Conservation (phyloP, 2,888 invertebrate species). For the Spialia ferax region DNA sequence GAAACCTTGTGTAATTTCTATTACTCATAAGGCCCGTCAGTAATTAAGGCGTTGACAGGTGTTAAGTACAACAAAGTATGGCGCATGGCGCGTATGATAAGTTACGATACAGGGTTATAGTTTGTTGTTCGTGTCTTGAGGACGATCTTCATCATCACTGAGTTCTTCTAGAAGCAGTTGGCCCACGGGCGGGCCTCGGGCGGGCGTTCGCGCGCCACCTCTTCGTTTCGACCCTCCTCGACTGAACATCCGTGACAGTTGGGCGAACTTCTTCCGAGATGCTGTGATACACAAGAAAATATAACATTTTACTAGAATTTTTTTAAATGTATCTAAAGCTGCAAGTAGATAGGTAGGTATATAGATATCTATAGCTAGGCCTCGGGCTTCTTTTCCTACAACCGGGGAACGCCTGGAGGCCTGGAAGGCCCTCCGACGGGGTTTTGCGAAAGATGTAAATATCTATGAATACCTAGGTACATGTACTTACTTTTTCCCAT, state of each 20-base stretch:
- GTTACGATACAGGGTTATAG: conserved; percentile 45
- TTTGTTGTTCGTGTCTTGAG: conserved; percentile 58
- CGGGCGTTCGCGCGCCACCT: conserved; percentile 68
- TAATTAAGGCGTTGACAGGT: conserved; percentile 27
- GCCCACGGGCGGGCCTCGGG: conserved; percentile 85
- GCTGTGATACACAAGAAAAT: too few relatives aligned
- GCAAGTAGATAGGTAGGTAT: too few relatives aligned
- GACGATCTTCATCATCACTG: conserved; percentile 87
- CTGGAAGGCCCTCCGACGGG: too few relatives aligned
- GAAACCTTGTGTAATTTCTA: conserved; percentile 64
- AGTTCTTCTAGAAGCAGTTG: conserved; percentile 87
- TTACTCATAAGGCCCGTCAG: conserved; percentile 44
- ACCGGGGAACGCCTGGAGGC: too few relatives aligned
- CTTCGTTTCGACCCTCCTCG: conserved; percentile 87
- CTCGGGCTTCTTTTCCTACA: too few relatives aligned
- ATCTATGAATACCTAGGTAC: too few relatives aligned
- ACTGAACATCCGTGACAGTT: conserved; percentile 92
- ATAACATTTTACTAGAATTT: too few relatives aligned
- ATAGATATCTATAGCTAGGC: too few relatives aligned
- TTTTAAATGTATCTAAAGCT: too few relatives aligned
- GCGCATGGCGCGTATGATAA: conserved; percentile 43
- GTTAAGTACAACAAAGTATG: conserved; percentile 30
- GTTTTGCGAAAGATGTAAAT: too few relatives aligned
- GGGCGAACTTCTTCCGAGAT: conserved; percentile 93
- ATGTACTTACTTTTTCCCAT: conserved; percentile 91